A percentile compares a stretch with the other conserved stretches of the same genome.
phyloP scores from a whole-genome alignment of 2,797 vertebrate genomes.

The Neopelma chrysocephalum region DNA sequence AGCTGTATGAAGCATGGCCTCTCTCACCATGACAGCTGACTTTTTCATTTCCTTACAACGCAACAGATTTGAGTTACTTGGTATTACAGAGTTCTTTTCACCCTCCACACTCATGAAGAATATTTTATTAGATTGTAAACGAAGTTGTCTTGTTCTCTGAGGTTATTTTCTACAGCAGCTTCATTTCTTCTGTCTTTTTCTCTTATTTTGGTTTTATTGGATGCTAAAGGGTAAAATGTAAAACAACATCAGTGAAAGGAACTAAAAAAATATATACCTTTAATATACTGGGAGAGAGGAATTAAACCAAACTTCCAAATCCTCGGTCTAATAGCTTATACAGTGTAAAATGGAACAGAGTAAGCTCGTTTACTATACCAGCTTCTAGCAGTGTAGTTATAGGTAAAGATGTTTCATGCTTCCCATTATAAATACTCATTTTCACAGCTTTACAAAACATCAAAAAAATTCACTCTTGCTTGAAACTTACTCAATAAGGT shows the following conservation, averaged over 20 bases:
- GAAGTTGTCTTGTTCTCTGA: slow-evolving; percentile 31
- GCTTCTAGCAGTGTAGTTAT: slow-evolving; percentile 9
- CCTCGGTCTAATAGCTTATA: slow-evolving; percentile 12
- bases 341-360: slow-evolving; percentile 1
- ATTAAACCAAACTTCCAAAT: slow-evolving; percentile 12
- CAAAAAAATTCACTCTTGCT: not conserved
- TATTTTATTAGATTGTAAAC: slow-evolving; percentile 51
- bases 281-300: slow-evolving; percentile 18
- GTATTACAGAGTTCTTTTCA: not conserved
- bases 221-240: slow-evolving; percentile 45
- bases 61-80: not conserved
- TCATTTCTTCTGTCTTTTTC: slow-evolving; percentile 4
- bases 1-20: not conserved
- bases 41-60: not conserved
- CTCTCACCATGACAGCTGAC: not conserved
- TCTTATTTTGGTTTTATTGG: slow-evolving; percentile 56
- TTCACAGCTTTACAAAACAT: not conserved
- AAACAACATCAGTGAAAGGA: not conserved
- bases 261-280: slow-evolving; percentile 1
- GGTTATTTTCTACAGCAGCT: slow-evolving; percentile 38
- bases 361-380: not conserved
- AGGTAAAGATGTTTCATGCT: slow-evolving; percentile 1
- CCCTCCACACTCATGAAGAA: not conserved
- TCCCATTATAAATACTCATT: not conserved
- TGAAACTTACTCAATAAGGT: slow-evolving; percentile 21